Base-by-base conservation (phyloP, 2,797 vertebrate genomes). In the Corythornis leucogaster region DNA sequence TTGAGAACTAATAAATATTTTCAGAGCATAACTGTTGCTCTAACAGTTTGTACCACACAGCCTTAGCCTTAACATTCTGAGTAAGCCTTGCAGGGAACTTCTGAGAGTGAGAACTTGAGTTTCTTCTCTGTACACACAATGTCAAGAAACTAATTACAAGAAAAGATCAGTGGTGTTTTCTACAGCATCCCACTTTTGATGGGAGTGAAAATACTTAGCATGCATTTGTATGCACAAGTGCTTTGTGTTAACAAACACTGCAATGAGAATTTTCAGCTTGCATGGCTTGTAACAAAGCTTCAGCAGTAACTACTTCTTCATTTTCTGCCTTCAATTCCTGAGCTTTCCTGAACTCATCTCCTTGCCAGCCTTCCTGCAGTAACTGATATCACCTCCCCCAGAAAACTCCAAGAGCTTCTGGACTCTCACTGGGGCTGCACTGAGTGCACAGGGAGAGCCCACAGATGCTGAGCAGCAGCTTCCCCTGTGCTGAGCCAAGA, bases 61-160 rank as follows among this genome's bases (percentile, higher is more conserved):
- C 33, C 3, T 2, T 9, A 26, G 21, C 46, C 42, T 50, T 42
- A 33, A 59, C 8, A 8, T 40, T 62, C 18, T 16, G 8, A 1
- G 8, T 11, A 18, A 1, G 3, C 0, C 4, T 6, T 21, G 6
- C 57, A 75, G 18, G 43, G 12, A 63, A 57, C 19, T n/a, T 33
- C 4, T 7, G 24, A 53, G 0, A 70, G 45, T 0, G 0, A 76
- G 17, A 83, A 57, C 1, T 0, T 0, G 42, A n/a, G 7, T n/a
- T 68, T 38, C 35, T 8, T 78, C 17, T 15, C 5, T 12, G 6
- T 4, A 15, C 7, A 42, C 4, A 33, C 2, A 74, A 15, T 18
- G 61, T 11, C 28, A 57, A 31, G 7, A 80, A 2, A 77, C 42
- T 0, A 70, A 9, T 25, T 30, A 13, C 7, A 21, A 14, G 22